Evolutionary conservation across 2,113 vertebrate genomes (phyloP), one percentile per base, ranked within the genome.

Genomic region (Anas platyrhynchos): DNA sequence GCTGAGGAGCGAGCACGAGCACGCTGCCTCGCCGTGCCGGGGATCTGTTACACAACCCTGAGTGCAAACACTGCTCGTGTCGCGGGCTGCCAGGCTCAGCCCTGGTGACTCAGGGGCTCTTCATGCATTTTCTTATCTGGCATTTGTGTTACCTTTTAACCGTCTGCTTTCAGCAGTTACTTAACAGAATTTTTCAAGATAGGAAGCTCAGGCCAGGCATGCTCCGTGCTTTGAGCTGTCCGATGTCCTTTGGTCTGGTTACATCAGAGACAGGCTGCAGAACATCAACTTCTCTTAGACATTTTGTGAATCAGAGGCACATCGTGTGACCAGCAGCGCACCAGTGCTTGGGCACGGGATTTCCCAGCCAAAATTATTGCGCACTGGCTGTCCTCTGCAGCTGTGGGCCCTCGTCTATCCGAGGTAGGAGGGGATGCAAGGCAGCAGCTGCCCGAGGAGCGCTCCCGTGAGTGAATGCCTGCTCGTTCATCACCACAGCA

Each of bases 221-320:
- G 36, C 78, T 56, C 36, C 1, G 0, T 41, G 55, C 20, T 54
- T 11, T 6, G 34, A 22, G 2, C 15, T 26, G 55, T 12, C 36
- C n/a, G 2, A 0, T 0, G 44, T 7, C 46, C 50, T 52, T 21
- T 9, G 61, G 48, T 16, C 44, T 8, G 29, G n/a, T 69, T 38
- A 58, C 46, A 0, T 13, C 3, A 0, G 55, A 41, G 34, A 16
- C 50, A 52, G 13, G 11, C 32, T 32, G 41, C n/a, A 32, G 38
- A 44, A 44, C 21, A 0, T 15, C 2, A 3, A 9, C 27, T 17
- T 9, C 32, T 59, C 23, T 0, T 1, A 7, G 78, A 20, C 16
- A 0, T 58, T 43, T 26, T 36, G 18, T 17, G 48, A 71, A 22
- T 16, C 9, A 2, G 38, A 23, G 76, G n/a, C 46, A 3, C 16